Evolutionary conservation across 2,113 vertebrate genomes (phyloP), one percentile per base, ranked within the genome.

Genomic region (Gymnocephalus cernua): DNA sequence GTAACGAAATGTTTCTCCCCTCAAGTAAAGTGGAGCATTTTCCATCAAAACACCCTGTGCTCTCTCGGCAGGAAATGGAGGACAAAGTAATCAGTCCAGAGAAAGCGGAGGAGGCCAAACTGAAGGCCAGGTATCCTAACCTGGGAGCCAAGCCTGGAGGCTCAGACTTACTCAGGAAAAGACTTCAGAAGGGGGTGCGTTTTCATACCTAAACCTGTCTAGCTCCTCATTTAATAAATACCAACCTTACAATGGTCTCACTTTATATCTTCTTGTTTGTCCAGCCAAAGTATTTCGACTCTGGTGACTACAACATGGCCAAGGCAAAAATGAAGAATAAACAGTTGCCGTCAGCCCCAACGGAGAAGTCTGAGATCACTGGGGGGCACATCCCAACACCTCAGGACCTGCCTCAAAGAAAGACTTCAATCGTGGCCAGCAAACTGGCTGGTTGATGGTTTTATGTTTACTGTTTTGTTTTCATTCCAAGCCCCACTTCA

Each of bases 271-370:
- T 57, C 19, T 54, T 80, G 18, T 85, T 77, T 86, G 15, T 86
- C 2, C 88, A 99, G 97, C 98, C 95, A 97, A 99, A 99, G 88
- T 99, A 99, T 90, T 99, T 99, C 80, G 98, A 99, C 95, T 99
- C 98, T 69, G 98, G 98, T 6, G 98, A 99, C 91, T 99, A 99
- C 94, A 99, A 99, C 93, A 99, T 99, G 98, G 98, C 98, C 74
- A 98, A 99, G 93, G 98, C 97, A 53, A 99, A 99, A 92, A 98
- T 99, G 94, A 99, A 99, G 96, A 99, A 98, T 87, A 99, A 99
- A 85, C 97, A 97, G 91, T 94, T 99, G 85, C 97, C 97, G 2
- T 88, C 96, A 50, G 96, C 97, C 29, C 94, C 96, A 29, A 94
- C 96, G 0, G 98, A 99, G 93, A 99, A 99, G 92, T 94, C 96